phyloP scores from a whole-genome alignment of 2,888 invertebrate genomes.

The Lottia gigantea region DNA sequence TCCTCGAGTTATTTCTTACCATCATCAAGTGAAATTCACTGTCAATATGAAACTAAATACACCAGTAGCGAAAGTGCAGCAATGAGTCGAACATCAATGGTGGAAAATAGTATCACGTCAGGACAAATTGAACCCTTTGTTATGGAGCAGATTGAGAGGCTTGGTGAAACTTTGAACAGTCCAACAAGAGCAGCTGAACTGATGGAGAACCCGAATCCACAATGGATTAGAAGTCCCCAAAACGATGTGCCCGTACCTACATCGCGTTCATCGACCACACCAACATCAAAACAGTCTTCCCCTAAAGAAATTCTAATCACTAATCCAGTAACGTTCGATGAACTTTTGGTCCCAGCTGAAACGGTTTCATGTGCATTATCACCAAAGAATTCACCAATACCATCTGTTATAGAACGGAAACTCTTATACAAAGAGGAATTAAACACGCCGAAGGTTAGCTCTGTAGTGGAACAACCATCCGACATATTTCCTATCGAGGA shows the following conservation, averaged over 20 bases:
- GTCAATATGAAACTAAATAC: background rate
- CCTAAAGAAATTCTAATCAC: background rate
- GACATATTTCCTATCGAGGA: background rate
- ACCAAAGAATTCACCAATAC: background rate
- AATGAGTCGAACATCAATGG: constrained; percentile 11
- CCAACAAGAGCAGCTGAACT: constrained; percentile 6
- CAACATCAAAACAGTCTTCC: background rate
- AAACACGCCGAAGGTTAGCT: background rate
- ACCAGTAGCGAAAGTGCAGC: background rate
- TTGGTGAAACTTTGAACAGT: constrained; percentile 12
- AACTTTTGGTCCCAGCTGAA: background rate
- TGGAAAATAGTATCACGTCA: constrained; percentile 3
- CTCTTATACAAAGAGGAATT: background rate
- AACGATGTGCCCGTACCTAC: background rate
- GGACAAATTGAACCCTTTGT: constrained; percentile 12
- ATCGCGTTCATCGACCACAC: background rate
- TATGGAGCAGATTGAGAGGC: constrained; percentile 12
- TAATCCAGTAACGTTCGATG: background rate
- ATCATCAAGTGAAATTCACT: constrained; percentile 5
- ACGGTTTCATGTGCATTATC: background rate
- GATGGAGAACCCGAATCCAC: background rate
- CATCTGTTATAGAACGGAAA: background rate
- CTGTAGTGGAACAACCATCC: background rate
- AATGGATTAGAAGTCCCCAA: background rate
- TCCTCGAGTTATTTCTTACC: constrained; percentile 8